phyloP scores from a whole-genome alignment of 2,113 vertebrate genomes.

The Petromus typicus region DNA sequence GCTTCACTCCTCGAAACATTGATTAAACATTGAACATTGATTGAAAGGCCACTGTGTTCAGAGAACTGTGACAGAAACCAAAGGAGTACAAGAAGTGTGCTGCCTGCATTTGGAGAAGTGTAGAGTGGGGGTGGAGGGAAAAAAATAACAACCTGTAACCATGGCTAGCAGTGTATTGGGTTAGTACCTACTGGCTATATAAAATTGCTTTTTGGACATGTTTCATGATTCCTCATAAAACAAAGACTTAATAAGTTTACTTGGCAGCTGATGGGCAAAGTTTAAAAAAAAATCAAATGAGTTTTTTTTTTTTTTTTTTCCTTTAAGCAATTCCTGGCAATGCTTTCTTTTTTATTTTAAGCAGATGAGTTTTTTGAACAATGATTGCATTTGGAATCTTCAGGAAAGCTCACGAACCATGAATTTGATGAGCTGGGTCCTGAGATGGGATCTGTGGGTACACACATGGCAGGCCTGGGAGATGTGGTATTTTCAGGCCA shows the following conservation, averaged over 20 bases:
- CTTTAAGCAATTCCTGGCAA: slow-evolving; percentile 80
- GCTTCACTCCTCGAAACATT: slow-evolving; percentile 15
- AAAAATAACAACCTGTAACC: slow-evolving; percentile 48
- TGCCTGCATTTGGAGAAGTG: slow-evolving; percentile 37
- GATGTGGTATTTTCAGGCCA: not conserved
- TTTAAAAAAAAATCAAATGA: slow-evolving; percentile 81
- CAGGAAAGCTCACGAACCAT: slow-evolving; percentile 62
- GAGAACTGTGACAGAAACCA: slow-evolving; percentile 24
- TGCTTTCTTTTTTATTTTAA: slow-evolving; percentile 80
- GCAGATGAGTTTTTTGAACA: slow-evolving; percentile 76
- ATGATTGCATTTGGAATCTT: slow-evolving; percentile 75
- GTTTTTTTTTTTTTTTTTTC: slow-evolving; percentile 59
- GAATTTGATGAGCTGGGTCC: slow-evolving; percentile 41
- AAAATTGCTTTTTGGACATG: slow-evolving; percentile 82
- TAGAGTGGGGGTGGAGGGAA: not conserved
- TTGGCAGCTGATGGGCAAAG: slow-evolving; percentile 84
- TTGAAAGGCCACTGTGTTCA: slow-evolving; percentile 21
- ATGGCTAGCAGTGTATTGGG: slow-evolving; percentile 71
- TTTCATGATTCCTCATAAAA: slow-evolving; percentile 87
- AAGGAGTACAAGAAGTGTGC: not conserved
- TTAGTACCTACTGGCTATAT: slow-evolving; percentile 80
- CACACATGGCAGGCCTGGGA: not conserved
- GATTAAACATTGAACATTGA: not conserved
- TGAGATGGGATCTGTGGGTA: slow-evolving; percentile 35
- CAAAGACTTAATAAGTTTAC: slow-evolving; percentile 87